Evolutionary conservation across 2,888 invertebrate genomes (phyloP), one percentile per base, ranked within the genome.

Genomic region (Dermolepida albohirtum): DNA sequence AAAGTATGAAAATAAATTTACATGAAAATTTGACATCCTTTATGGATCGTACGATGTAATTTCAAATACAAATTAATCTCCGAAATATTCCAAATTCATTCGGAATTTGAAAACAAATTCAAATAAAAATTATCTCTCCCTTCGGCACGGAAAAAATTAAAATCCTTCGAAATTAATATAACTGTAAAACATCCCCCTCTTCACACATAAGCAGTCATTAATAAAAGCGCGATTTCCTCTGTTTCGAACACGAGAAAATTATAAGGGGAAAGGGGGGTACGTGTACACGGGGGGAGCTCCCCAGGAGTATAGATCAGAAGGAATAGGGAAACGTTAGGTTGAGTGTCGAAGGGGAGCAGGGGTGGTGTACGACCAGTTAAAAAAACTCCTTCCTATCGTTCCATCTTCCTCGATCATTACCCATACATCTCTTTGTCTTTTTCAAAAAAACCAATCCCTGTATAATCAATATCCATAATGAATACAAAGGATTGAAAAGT

Each of bases 401-500:
- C 39, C 52, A 40, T 54, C 52, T 10, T 7, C 39, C 12, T 8
- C 57, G 27, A 6, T 57, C 29, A 10, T 54, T 34, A 14, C 5
- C 27, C 7, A n/a, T 29, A 27, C 7, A 5, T 27, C 12, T 57
- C 55, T 43, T 43, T 22, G 34, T 34, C 34, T 57, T 57, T 57
- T 57, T 34, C 34, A 34, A 27, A 44, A 57, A 57, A 57, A 57
- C 57, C 57, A 57, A 57, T 57, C 57, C 57, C 27, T 44, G 43
- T 66, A 55, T 55, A 66, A 66, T 66, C 66, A 57, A 66, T 66
- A 66, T 66, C 55, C 55, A 66, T 66, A 66, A 66, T 66, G 66
- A 66, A 66, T 66, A 66, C 66, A 66, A 66, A 66, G 55, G 66
- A 57, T 66, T 66, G 66, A 66, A 66, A 66, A 66, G 66, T 66